phyloP scores from a whole-genome alignment of 2,888 invertebrate species.

The Lamellibrachia columna region DNA sequence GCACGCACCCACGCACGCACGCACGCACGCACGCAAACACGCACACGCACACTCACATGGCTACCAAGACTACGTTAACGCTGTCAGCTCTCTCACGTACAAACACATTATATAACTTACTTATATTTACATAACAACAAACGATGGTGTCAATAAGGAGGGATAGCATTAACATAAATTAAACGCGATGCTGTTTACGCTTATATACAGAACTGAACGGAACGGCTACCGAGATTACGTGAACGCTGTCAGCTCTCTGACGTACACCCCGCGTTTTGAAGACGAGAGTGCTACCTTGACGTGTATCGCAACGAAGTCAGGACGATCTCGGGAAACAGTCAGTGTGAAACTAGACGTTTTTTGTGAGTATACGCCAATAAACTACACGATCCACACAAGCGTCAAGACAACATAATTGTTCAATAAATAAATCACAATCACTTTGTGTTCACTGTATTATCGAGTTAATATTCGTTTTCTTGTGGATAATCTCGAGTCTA shows the following conservation, averaged over 20 bases:
- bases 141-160: neutral
- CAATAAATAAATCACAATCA: too few relatives aligned
- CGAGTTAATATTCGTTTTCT: too few relatives aligned
- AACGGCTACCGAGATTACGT: neutral
- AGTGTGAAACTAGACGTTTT: neutral
- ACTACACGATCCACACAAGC: neutral
- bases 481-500: too few relatives aligned
- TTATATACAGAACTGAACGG: neutral
- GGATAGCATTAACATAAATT: too few relatives aligned
- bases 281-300: neutral
- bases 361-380: neutral
- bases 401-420: too few relatives aligned
- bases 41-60: neutral
- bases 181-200: neutral
- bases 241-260: neutral
- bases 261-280: neutral
- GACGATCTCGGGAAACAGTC: neutral
- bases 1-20: too few relatives aligned
- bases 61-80: neutral
- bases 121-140: neutral
- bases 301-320: neutral
- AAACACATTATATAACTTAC: neutral
- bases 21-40: too few relatives aligned
- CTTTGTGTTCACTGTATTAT: too few relatives aligned
- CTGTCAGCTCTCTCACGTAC: neutral